These are phyloP conservation scores for Propithecus deckenii DNA, from an alignment of 2,797 vertebrate genomes.

Conservation along the genomic window DNA sequence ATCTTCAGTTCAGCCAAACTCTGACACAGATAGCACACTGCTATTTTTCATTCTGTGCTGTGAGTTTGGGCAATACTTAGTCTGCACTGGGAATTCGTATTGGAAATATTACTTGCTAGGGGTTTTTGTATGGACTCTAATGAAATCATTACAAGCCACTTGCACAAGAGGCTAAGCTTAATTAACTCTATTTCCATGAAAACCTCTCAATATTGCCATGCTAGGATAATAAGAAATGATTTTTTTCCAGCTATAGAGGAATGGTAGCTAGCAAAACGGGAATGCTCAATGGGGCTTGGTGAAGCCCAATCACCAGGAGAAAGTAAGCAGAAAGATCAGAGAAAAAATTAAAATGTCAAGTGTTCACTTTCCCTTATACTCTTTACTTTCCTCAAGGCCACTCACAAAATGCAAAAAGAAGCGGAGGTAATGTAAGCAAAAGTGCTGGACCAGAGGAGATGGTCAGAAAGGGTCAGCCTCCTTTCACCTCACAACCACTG, in stretches of 20 bases:
- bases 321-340: not conserved
- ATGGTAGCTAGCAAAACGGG: not conserved
- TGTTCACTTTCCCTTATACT: not conserved
- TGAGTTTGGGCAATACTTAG: not conserved
- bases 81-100: not conserved
- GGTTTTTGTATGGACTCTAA: not conserved
- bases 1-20: not conserved
- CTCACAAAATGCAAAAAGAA: not conserved
- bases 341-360: not conserved
- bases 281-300: not conserved
- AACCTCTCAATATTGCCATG: not conserved
- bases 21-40: not conserved
- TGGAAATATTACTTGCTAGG: not conserved
- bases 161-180: not conserved
- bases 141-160: not conserved
- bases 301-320: not conserved
- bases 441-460: not conserved
- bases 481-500: rapidly evolving
- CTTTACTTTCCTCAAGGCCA: not conserved
- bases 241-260: not conserved
- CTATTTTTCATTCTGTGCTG: not conserved
- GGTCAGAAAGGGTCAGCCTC: rapidly evolving
- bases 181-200: not conserved
- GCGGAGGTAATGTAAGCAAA: not conserved
- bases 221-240: not conserved